These are phyloP conservation scores for Aphelocoma californica DNA, from an alignment of 2,797 vertebrate species.

Conservation along the genomic window DNA sequence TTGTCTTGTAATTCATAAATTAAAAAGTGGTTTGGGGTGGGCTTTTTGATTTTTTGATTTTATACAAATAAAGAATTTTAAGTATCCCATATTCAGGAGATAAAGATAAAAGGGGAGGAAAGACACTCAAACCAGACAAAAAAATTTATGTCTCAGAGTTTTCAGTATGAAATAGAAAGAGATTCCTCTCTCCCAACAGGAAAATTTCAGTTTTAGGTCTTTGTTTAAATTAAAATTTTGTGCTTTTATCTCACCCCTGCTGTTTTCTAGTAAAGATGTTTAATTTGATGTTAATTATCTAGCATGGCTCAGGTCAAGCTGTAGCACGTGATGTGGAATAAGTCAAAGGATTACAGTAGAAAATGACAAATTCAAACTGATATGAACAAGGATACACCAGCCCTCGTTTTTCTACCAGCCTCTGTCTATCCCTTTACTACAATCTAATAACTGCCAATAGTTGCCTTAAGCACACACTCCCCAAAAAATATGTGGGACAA, in stretches of 20 bases:
- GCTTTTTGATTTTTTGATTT: not conserved
- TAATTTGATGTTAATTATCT: not conserved
- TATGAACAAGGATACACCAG: not conserved
- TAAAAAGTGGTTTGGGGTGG: accelerated
- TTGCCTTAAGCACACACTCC: not conserved
- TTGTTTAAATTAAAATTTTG: not conserved
- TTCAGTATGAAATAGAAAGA: not conserved
- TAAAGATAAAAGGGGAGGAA: not conserved
- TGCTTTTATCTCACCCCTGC: not conserved
- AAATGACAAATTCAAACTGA: not conserved
- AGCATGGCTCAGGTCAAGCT: not conserved
- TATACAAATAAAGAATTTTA: not conserved
- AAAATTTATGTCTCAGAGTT: not conserved
- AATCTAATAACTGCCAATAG: not conserved
- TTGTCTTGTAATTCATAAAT: not conserved
- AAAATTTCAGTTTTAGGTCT: not conserved
- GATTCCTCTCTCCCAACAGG: not conserved
- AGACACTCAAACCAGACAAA: not conserved
- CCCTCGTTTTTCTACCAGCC: not conserved
- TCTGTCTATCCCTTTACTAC: not conserved
- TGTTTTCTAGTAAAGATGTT: not conserved
- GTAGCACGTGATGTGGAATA: not conserved
- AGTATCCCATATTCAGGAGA: not conserved
- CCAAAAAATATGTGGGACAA: not conserved
- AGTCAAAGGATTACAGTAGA: not conserved